Evolutionary conservation across 2,113 vertebrate species (phyloP), one percentile per base, ranked within the genome.

Genomic region (Cheilinus undulatus): DNA sequence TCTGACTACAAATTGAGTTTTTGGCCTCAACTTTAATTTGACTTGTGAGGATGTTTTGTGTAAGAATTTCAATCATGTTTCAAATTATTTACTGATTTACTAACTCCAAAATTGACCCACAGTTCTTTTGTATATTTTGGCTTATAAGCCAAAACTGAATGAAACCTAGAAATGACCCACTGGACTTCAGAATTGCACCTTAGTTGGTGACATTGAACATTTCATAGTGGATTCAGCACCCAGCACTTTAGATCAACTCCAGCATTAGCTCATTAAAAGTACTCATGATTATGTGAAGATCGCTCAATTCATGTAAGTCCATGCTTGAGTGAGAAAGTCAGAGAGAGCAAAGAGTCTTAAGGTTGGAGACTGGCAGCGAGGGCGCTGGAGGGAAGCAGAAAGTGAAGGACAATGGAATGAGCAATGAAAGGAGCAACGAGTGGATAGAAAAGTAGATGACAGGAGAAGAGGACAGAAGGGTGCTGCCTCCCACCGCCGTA

Each of bases 341-440:
- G 11, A 11, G 28, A 51, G 17, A 62, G 40, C 56, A 53, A 46
- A 64, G 43, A 68, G 75, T 65, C 60, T n/a, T 54, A 75, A 61
- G 78, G 70, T 80, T 22, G 42, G n/a, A 66, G 62, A 61, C 46
- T 83, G 75, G 83, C 69, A 73, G 68, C 72, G 68, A 74, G 68
- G 68, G 56, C 13, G 65, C 84, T 69, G 3, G 22, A 28, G 71
- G 73, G 50, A 53, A 71, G 76, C 51, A 53, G 26, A 46, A 70
- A 42, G 77, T 56, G 78, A 84, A 84, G 76, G 76, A 86, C 84
- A 79, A 79, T 73, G 65, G 73, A 69, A 65, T 42, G 30, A 76
- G 69, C 10, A 17, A 82, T 78, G 75, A 84, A 83, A 83, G 56
- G 64, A 66, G 43, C 3, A 46, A 79, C 56, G 56, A 78, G 66